Evolutionary conservation across 1,140 invertebrate genomes (phyloP).

Genomic region (Vanessa atalanta): DNA sequence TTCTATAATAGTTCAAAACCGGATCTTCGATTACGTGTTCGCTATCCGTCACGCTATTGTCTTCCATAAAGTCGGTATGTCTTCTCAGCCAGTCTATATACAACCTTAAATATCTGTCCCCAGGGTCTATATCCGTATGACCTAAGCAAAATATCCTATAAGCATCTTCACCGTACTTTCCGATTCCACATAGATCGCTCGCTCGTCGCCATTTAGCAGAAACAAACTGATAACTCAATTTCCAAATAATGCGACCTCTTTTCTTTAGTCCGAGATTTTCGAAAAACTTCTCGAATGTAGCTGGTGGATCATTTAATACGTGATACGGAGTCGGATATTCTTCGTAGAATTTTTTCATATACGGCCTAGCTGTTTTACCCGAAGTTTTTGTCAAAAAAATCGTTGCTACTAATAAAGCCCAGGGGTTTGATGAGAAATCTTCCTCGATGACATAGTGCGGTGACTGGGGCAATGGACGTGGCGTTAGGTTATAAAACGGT

Average conservation of each 20-base stretch:
- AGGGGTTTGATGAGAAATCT: constrained; percentile 78
- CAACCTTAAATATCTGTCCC: constrained; percentile 80
- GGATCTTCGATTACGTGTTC: constrained; percentile 74
- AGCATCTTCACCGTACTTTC: constrained; percentile 82
- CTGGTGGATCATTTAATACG: constrained; percentile 68
- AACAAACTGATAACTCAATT: constrained; percentile 80
- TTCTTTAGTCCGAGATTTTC: constrained; percentile 76
- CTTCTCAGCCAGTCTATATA: constrained; percentile 80
- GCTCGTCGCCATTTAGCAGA: constrained; percentile 80
- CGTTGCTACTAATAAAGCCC: constrained; percentile 80
- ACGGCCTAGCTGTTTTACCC: constrained; percentile 71
- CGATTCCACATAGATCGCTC: constrained; percentile 80
- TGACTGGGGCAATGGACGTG: constrained; percentile 73
- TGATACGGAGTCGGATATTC: constrained; percentile 77
- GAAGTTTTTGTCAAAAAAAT: constrained; percentile 82
- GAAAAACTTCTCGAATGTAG: constrained; percentile 76
- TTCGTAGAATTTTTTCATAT: constrained; percentile 77
- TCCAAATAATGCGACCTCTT: constrained; percentile 80
- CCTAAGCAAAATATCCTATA: constrained; percentile 81
- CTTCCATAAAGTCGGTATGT: constrained; percentile 70
- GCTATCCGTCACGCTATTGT: constrained; percentile 65
- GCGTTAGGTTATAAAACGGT: constrained; percentile 72
- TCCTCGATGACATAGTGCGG: constrained; percentile 82
- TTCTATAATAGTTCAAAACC: constrained; percentile 71
- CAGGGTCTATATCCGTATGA: constrained; percentile 79